Conservation (phyloP, 2,797 vertebrate species). For the Poecilia gillii region DNA sequence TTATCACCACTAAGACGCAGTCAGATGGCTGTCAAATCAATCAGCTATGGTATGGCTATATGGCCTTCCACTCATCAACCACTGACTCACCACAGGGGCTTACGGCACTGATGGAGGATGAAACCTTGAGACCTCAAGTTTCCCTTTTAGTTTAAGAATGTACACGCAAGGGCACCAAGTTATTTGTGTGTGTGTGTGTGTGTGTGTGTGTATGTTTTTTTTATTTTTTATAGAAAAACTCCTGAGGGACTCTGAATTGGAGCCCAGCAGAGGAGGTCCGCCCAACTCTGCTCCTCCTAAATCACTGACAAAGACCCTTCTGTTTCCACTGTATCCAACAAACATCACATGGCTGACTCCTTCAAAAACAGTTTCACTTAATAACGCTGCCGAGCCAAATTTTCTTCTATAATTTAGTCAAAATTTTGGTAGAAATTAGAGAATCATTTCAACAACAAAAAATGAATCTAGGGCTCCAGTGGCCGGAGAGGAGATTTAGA, state of each 20-base stretch:
- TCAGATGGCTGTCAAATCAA: conserved; percentile 32
- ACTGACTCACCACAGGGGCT: neutral
- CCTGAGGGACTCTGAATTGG: conserved; percentile 51
- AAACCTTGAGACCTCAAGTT: conserved; percentile 16
- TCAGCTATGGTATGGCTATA: conserved; percentile 23
- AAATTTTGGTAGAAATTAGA: conserved; percentile 46
- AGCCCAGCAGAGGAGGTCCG: conserved; percentile 40
- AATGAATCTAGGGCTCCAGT: conserved; percentile 31
- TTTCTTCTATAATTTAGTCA: conserved; percentile 40
- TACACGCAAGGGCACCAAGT: conserved; percentile 8
- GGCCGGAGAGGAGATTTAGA: conserved; percentile 62
- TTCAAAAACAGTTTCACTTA: conserved; percentile 40
- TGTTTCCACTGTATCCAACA: conserved; percentile 76
- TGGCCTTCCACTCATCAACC: conserved; percentile 14
- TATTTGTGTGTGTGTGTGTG: conserved; percentile 28
- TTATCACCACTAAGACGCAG: conserved; percentile 11
- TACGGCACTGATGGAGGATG: neutral
- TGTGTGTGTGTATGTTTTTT: neutral
- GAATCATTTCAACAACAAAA: conserved; percentile 44
- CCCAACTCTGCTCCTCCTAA: conserved; percentile 35
- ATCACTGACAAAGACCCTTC: conserved; percentile 76
- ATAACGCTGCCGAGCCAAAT: conserved; percentile 50
- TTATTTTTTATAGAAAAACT: conserved; percentile 54
- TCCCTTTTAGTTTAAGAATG: conserved; percentile 12
- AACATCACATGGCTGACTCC: conserved; percentile 61